phyloP scores from a whole-genome alignment of 1,140 invertebrate species.

The Camponotus pennsylvanicus region DNA sequence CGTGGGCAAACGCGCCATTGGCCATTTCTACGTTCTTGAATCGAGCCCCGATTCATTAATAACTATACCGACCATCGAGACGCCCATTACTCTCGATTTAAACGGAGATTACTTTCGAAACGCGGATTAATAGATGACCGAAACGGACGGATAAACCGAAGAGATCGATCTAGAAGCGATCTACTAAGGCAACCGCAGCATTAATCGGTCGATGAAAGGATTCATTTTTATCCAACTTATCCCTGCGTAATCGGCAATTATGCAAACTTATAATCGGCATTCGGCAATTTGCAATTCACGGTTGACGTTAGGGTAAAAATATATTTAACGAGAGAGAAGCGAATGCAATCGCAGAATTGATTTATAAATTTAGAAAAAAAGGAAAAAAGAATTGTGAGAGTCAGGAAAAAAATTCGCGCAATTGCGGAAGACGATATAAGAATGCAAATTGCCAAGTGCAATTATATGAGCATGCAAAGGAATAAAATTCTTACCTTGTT shows the following conservation, averaged over 20 bases:
- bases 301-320: background rate
- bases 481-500: slow-evolving; percentile 91
- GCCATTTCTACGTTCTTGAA: slow-evolving; percentile 43
- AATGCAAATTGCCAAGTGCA: background rate
- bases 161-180: slow-evolving; percentile 13
- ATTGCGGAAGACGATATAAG: background rate
- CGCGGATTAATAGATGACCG: slow-evolving; percentile 45
- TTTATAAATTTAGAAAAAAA: background rate
- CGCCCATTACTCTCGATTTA: slow-evolving; percentile 60
- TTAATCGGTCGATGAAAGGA: slow-evolving; percentile 1
- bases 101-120: slow-evolving; percentile 60
- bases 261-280: background rate
- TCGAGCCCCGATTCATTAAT: slow-evolving; percentile 68
- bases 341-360: background rate
- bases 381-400: background rate
- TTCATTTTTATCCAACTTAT: slow-evolving; percentile 31
- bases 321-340: background rate
- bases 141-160: slow-evolving; percentile 31
- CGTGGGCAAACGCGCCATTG: slow-evolving; percentile 51
- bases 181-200: background rate
- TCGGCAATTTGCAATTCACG: background rate
- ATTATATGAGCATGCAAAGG: background rate
- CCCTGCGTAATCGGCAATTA: background rate
- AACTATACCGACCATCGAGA: slow-evolving; percentile 53
- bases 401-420: background rate